These are phyloP conservation scores for Apis dorsata DNA, from an alignment of 1,140 invertebrate species.

Conservation along the genomic window DNA sequence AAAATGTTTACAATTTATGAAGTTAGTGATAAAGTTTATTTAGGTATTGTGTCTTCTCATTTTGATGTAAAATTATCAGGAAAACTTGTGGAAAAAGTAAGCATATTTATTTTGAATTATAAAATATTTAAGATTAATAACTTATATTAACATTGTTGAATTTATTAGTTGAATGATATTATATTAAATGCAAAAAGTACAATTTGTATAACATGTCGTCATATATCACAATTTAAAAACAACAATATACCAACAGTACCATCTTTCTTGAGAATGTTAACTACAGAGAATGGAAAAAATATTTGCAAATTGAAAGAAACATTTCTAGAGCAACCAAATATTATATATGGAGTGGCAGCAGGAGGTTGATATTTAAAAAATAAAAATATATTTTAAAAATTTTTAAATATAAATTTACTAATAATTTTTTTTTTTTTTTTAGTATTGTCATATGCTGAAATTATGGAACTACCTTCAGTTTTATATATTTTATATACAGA, in stretches of 20 bases:
- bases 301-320: constrained; percentile 49
- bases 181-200: constrained; percentile 64
- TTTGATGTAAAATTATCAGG: constrained; percentile 69
- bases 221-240: constrained; percentile 70
- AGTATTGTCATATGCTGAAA: constrained; percentile 75
- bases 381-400: neutral
- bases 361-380: constrained; percentile 70
- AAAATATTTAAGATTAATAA: constrained; percentile 10
- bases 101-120: constrained; percentile 31
- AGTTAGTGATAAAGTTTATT: constrained; percentile 62
- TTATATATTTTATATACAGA: constrained; percentile 75
- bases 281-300: constrained; percentile 60
- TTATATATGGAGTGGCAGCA: constrained; percentile 73
- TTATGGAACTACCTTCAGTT: constrained; percentile 64
- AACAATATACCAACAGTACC: constrained; percentile 53
- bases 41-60: constrained; percentile 66
- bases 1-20: constrained; percentile 67
- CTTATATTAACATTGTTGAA: constrained; percentile 26
- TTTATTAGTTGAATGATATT: constrained; percentile 70
- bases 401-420: constrained; percentile 9
- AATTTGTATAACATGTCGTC: constrained; percentile 67
- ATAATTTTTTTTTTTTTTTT: constrained; percentile 28
- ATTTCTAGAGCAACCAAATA: constrained; percentile 74
- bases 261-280: constrained; percentile 70
- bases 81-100: constrained; percentile 68